Base-by-base conservation (phyloP, 2,888 invertebrate species). In the Microplitis manilae region DNA sequence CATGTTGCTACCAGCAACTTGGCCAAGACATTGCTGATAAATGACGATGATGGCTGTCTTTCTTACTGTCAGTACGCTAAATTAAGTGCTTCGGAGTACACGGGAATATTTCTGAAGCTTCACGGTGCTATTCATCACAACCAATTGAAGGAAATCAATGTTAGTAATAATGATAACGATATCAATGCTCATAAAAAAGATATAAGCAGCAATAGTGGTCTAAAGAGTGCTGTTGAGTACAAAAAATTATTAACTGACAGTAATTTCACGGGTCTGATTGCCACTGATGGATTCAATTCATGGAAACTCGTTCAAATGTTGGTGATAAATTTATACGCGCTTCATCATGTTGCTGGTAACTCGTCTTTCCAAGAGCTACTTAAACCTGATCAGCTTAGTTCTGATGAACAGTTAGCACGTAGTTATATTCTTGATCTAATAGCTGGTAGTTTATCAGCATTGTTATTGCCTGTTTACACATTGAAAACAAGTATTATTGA, bases 1-100 rank as follows among this genome's bases (percentile, higher is more conserved):
- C 95, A 96, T 9, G 95, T 95, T 59, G 96, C 96, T 50, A 93
- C 94, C 50, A 94, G 94, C 72, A 97, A 97, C 91, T 91, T 97
- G 71, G 93, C 94, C 72, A 94, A 95, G 85, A 95, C 95, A 38
- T 92, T 96, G 81, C 91, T 92, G 9, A 17, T 91, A 92, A 92
- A 90, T 82, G 91, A 88, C 64, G 84, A 84, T 8, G 85, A 81
- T 68, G 80, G 86, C 30, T 30, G 30, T 30, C 83, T 5, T 17
- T 60, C 39, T 62, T 30, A 61, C 39, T 17, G 61, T 2, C 7
- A 41, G 38, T 40, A 88, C 83, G 91, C 92, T n/a, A 93, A 93
- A 84, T 90, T 94, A 86, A 92, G 91, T 71, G 92, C 92, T 39
- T 91, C 90, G 79, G 93, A 93, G 83, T 93, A 93, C 81, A 90